phyloP scores from a whole-genome alignment of 2,888 invertebrate species.

The Platypus cylindrus region DNA sequence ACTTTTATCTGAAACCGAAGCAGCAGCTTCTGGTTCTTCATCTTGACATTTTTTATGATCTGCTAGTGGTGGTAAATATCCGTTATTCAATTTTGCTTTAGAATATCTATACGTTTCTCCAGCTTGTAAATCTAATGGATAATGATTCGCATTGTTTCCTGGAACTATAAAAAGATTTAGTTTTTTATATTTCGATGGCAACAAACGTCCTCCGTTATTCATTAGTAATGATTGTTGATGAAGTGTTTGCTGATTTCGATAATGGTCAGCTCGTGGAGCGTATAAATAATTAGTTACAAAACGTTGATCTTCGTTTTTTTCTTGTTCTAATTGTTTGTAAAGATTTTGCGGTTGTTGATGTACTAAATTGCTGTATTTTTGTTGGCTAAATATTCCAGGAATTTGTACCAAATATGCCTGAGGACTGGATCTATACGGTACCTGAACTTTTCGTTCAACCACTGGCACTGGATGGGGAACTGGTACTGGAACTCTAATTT shows the following conservation, averaged over 20 bases:
- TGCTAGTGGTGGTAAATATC: constrained; percentile 15
- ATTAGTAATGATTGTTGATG: constrained; percentile 2
- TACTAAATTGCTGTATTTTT: constrained; percentile 12
- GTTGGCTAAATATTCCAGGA: constrained; percentile 11
- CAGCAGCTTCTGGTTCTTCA: constrained; percentile 8
- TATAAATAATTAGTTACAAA: too few species aligned
- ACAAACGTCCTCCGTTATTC: constrained; percentile 9
- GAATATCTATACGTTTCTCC: constrained; percentile 9
- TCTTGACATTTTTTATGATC: constrained; percentile 2
- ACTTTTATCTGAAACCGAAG: too few species aligned
- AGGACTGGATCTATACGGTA: constrained; percentile 12
- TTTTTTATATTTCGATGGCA: constrained; percentile 10
- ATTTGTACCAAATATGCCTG: constrained; percentile 10
- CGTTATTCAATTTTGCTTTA: constrained; percentile 15
- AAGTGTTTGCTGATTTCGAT: constrained; percentile 9
- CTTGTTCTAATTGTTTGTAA: constrained; percentile 1
- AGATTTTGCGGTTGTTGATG: constrained; percentile 9
- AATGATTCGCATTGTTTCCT: constrained; percentile 1
- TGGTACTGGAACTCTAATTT: constrained; percentile 24
- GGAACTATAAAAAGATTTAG: constrained; percentile 11
- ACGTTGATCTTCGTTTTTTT: not conserved
- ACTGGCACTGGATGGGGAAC: constrained; percentile 21
- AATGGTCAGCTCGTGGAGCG: not conserved
- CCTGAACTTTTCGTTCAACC: constrained; percentile 16
- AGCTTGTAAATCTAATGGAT: constrained; percentile 7